These are phyloP conservation scores for Muraenolepis orangiensis DNA, from an alignment of 2,797 vertebrate genomes.

Conservation along the genomic window DNA sequence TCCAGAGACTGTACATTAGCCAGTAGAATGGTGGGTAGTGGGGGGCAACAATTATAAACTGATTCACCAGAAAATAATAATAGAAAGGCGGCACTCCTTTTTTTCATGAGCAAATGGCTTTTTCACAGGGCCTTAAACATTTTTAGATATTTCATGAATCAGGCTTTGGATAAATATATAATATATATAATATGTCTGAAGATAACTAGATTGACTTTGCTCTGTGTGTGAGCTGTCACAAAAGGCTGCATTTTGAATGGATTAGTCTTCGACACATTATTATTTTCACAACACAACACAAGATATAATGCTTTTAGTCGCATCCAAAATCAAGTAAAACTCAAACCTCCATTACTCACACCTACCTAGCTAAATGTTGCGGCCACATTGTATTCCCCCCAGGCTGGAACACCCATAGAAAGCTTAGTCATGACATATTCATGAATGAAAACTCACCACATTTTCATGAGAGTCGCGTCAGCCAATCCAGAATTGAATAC, in stretches of 20 bases:
- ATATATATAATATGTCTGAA: too few relatives aligned
- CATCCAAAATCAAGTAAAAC: neutral
- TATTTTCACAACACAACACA: neutral
- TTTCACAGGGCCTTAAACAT: neutral
- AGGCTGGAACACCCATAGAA: too few relatives aligned
- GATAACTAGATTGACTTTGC: neutral
- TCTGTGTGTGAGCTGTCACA: neutral
- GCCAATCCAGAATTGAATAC: neutral
- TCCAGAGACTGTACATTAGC: too few relatives aligned
- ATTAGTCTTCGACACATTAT: neutral
- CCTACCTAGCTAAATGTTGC: neutral
- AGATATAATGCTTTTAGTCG: neutral
- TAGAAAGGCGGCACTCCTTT: neutral
- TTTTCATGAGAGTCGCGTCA: slow-evolving; percentile 6
- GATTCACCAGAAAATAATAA: neutral
- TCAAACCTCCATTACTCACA: neutral
- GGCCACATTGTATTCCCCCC: neutral
- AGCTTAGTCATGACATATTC: neutral
- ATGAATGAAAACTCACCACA: slow-evolving; percentile 2
- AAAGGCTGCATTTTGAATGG: neutral
- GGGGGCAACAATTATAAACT: neutral
- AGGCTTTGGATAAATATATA: neutral
- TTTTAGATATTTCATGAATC: neutral
- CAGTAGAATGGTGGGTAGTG: too few relatives aligned
- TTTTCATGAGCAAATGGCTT: neutral